Base-by-base conservation (phyloP, 2,888 invertebrate genomes). In the Pammene aurita region DNA sequence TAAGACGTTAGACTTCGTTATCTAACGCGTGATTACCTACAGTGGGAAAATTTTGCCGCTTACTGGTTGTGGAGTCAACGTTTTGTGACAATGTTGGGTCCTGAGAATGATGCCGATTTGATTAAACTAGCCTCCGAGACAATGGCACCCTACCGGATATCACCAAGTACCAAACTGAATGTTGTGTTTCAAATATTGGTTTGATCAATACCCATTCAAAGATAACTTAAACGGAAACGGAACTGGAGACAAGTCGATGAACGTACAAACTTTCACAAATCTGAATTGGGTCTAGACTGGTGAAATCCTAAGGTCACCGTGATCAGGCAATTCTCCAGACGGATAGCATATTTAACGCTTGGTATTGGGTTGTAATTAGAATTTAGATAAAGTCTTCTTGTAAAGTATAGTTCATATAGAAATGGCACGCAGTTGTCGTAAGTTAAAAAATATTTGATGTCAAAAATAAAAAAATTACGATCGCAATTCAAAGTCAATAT, bases 141-240 rank as follows among this genome's bases (percentile, higher is more conserved):
- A 69, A 69, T 65, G 64, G 60, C 60, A 64, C 54, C 65, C 65
- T 46, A 65, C 54, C 68, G 64, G 68, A 69, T 60, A 69, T 58
- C 50, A 58, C 48, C 64, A 41, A 64, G 52, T 46, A 58, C n/a
- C 64, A 41, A 54, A 54, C 58, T 34, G 38, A 64, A 69, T 64
- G 44, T 57, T 34, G 54, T 50, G 18, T 44, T 62, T 34, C 4
- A 46, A 54, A 54, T 65, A 65, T 60, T 34, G 34, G 46, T 18
- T 5, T 44, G 18, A 55, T 64, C 50, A 26, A 67, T 58, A 50
- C 16, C 48, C 61, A 18, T 13, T 14, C 16, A 16, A 44, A 44
- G 38, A 38, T 13, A 16, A 46, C 16, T 60, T 34, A n/a, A 26
- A n/a, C n/a, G n/a, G n/a, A n/a, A n/a, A n/a, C n/a, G n/a, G n/a